Conservation (phyloP, 2,797 vertebrate genomes). For the Poeciliopsis presidionis region DNA sequence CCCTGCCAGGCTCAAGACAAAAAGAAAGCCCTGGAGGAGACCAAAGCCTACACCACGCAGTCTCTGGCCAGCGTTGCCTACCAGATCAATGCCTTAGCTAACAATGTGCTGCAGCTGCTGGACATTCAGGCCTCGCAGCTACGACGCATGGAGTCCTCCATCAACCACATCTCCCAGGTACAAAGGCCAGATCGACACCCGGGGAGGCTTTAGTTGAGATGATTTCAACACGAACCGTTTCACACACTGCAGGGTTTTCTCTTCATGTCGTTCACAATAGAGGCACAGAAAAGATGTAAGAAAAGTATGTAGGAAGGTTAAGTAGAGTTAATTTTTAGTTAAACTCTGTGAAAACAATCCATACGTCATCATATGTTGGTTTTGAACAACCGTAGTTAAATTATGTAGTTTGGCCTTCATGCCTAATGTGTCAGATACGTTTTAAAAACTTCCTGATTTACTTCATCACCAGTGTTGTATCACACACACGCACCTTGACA, state of each 20-base stretch:
- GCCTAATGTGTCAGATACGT: no score
- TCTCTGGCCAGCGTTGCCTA: constrained; percentile 99
- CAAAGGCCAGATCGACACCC: neutral
- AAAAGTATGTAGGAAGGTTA: no score
- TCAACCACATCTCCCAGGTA: constrained; percentile 98
- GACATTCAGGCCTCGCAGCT: constrained; percentile 99
- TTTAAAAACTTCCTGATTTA: no score
- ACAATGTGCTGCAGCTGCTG: constrained; percentile 98
- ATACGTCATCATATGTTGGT: no score
- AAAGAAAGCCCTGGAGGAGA: constrained; percentile 99
- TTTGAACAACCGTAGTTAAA: no score
- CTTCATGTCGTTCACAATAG: no score
- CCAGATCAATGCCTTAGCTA: constrained; percentile 99
- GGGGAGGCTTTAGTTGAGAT: neutral
- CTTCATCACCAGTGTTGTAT: no score
- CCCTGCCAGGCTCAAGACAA: constrained; percentile 92
- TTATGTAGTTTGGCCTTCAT: no score
- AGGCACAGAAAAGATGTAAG: no score
- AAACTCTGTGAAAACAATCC: no score
- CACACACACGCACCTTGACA: no score
- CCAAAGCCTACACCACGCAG: constrained; percentile 99
- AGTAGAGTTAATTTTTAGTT: no score
- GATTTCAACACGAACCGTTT: neutral
- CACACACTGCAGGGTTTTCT: neutral
- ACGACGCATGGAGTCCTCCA: constrained; percentile 98